Conservation (phyloP, 1,140 invertebrate species). For the Drosophila hydei region DNA sequence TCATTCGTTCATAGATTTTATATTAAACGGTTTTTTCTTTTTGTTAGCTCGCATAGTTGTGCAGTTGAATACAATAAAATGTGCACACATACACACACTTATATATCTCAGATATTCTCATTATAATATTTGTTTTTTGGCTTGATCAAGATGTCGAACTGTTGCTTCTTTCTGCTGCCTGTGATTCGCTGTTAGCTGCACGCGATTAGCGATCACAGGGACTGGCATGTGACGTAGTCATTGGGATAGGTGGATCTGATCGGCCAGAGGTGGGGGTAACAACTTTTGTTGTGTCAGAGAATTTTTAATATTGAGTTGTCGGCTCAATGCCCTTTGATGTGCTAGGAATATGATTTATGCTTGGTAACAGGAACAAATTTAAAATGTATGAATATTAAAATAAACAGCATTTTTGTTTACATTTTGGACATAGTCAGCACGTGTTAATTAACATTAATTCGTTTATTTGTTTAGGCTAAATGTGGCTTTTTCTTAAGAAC, state of each 20-base stretch:
- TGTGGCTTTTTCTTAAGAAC: neutral
- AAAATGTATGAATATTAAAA: slow-evolving; percentile 23
- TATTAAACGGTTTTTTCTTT: slow-evolving; percentile 64
- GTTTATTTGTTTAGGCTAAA: neutral
- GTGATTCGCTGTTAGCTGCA: slow-evolving; percentile 43
- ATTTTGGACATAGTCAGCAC: slow-evolving; percentile 30
- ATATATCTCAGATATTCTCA: slow-evolving; percentile 10
- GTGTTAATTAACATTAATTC: neutral
- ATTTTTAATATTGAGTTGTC: neutral
- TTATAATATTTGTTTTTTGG: slow-evolving; percentile 20
- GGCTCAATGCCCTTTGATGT: slow-evolving; percentile 39
- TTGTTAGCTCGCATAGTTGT: slow-evolving; percentile 11
- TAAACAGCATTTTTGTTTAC: slow-evolving; percentile 51
- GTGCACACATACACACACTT: slow-evolving; percentile 13
- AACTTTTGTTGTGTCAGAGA: slow-evolving; percentile 2
- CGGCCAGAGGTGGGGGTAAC: slow-evolving; percentile 4
- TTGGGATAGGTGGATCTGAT: slow-evolving; percentile 20
- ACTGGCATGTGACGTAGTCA: slow-evolving; percentile 51
- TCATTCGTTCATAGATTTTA: slow-evolving; percentile 68
- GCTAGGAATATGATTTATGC: slow-evolving; percentile 61
- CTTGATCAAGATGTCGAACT: slow-evolving; percentile 64
- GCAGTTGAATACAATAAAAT: slow-evolving; percentile 2
- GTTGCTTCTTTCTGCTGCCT: slow-evolving; percentile 14
- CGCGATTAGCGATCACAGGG: slow-evolving; percentile 52
- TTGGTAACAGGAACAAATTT: slow-evolving; percentile 12